phyloP scores from a whole-genome alignment of 2,113 vertebrate genomes.

The Trogon surrucura region DNA sequence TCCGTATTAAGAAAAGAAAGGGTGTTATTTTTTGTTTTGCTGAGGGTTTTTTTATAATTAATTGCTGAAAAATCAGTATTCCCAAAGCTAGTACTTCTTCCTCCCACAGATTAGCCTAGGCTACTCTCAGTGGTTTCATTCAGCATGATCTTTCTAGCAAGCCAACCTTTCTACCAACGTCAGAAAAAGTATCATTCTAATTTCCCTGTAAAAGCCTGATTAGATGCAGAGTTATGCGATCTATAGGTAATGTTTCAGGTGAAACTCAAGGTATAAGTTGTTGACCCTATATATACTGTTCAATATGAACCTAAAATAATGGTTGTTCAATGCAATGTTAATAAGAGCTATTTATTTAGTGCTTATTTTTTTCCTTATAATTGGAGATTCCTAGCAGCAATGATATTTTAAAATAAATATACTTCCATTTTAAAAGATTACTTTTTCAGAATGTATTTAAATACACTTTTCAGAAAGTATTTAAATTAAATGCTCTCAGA shows the following conservation, averaged over 20 bases:
- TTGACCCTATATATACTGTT: neutral
- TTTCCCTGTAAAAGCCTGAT: neutral
- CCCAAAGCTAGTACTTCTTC: neutral
- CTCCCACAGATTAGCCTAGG: neutral
- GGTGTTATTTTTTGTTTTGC: neutral
- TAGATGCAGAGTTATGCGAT: neutral
- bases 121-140: neutral
- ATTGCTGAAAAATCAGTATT: neutral
- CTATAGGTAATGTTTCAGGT: neutral
- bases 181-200: neutral
- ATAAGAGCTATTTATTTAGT: neutral
- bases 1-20: neutral
- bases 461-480: neutral
- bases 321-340: neutral
- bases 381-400: neutral
- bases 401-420: neutral
- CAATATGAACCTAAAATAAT: neutral
- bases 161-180: neutral
- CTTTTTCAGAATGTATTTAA: neutral
- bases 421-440: neutral
- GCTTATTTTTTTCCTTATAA: neutral
- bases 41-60: neutral
- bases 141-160: neutral
- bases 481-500: neutral
- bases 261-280: neutral